Conservation (phyloP, 2,888 invertebrate species). For the Pammene aurita region DNA sequence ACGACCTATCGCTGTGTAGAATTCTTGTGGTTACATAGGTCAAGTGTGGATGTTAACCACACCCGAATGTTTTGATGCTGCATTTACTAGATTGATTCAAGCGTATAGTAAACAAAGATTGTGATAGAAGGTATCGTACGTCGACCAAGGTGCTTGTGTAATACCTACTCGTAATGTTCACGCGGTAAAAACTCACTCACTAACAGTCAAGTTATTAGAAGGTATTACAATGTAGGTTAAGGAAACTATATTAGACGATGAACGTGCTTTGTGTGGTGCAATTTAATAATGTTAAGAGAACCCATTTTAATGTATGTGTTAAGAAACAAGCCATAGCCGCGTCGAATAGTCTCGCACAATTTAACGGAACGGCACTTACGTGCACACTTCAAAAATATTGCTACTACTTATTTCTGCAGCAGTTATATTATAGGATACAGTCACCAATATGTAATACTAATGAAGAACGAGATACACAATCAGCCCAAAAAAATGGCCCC, state of each 20-base stretch:
- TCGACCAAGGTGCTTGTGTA: constrained; percentile 49
- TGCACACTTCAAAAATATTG: no score
- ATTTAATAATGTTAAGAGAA: not conserved
- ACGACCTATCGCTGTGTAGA: constrained; percentile 4
- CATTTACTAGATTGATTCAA: constrained; percentile 47
- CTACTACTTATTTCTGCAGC: no score
- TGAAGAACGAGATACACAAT: no score
- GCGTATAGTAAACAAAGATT: constrained; percentile 46
- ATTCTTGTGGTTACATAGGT: constrained; percentile 5
- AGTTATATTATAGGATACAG: no score
- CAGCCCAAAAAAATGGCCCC: no score
- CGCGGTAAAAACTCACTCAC: constrained; percentile 19
- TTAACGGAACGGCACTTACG: no score
- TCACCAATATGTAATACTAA: no score
- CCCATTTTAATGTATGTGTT: not conserved
- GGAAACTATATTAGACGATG: constrained; percentile 8
- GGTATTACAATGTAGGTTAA: constrained; percentile 37
- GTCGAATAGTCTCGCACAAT: not conserved
- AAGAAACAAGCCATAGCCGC: not conserved
- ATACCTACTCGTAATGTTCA: constrained; percentile 19
- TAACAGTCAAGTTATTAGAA: constrained; percentile 27
- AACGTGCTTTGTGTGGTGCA: not conserved
- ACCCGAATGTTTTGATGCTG: constrained; percentile 69
- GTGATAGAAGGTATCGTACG: constrained; percentile 55
- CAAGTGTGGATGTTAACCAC: constrained; percentile 52